A percentile compares a stretch with the other conserved stretches of the same genome.
phyloP scores from a whole-genome alignment of 2,888 invertebrate species.

The Clistopyga incitator region DNA sequence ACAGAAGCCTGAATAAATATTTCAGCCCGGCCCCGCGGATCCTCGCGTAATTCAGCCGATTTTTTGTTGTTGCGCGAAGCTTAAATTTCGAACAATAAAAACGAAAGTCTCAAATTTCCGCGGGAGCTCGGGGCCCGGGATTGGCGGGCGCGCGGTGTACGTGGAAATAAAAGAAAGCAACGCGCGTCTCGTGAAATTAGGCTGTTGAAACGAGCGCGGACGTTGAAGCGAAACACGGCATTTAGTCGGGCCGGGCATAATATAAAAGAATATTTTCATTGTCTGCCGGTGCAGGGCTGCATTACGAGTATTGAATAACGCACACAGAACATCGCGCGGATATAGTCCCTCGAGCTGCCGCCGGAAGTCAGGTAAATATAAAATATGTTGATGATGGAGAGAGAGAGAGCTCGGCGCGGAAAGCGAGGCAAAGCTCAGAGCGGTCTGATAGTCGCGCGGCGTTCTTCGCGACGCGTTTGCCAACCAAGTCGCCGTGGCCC shows the following conservation, averaged over 20 bases:
- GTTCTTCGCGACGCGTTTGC: constrained; percentile 35
- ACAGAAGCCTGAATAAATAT: background rate
- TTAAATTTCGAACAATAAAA: constrained; percentile 12
- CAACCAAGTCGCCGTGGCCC: constrained; percentile 60
- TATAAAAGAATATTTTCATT: constrained; percentile 46
- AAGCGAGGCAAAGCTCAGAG: background rate
- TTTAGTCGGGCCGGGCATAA: constrained; percentile 34
- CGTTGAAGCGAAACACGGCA: constrained; percentile 13
- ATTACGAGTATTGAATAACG: constrained; percentile 44
- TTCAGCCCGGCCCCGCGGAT: no score
- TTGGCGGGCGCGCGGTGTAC: background rate
- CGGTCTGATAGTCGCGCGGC: constrained; percentile 31
- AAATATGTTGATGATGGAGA: constrained; percentile 51
- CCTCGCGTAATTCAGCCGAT: background rate
- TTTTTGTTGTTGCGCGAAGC: background rate
- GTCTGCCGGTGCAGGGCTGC: constrained; percentile 29
- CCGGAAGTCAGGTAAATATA: constrained; percentile 54
- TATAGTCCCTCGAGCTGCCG: background rate
- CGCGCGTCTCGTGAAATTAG: constrained; percentile 20
- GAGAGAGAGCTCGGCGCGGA: background rate
- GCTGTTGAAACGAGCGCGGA: constrained; percentile 3
- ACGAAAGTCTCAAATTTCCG: background rate
- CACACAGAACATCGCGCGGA: constrained; percentile 2
- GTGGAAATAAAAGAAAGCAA: background rate
- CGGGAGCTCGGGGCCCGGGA: background rate